A percentile compares a stretch with the other conserved stretches of the same genome.
Conservation (phyloP, 1,140 invertebrate species). For the Cydia amplana region DNA sequence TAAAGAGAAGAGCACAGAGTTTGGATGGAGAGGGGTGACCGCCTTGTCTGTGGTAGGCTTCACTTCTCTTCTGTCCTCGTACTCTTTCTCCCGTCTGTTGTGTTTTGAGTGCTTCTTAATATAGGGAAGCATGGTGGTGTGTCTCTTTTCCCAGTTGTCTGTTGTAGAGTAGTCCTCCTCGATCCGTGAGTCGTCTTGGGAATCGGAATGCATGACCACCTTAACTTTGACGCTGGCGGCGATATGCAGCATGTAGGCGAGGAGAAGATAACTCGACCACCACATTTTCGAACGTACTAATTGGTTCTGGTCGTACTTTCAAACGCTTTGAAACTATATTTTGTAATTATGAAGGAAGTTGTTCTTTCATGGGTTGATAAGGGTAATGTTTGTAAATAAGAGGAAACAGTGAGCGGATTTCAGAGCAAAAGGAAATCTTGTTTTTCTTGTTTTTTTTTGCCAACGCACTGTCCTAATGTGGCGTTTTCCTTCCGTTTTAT, state of each 20-base stretch:
- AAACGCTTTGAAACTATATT: neutral
- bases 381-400: conserved; percentile 55
- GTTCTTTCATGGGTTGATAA: conserved; percentile 48
- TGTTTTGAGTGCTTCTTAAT: conserved; percentile 51
- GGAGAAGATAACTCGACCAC: conserved; percentile 35
- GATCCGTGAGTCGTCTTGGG: conserved; percentile 58
- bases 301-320: neutral
- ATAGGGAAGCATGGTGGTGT: conserved; percentile 56
- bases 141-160: conserved; percentile 54
- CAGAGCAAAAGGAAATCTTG: conserved; percentile 36
- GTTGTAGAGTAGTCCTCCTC: conserved; percentile 61
- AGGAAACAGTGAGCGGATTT: conserved; percentile 22
- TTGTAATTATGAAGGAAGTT: conserved; percentile 51
- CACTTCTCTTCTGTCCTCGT: conserved; percentile 47
- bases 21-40: conserved; percentile 54
- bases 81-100: conserved; percentile 13
- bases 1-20: conserved; percentile 67
- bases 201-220: conserved; percentile 67
- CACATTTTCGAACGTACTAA: conserved; percentile 42
- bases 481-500: too few species aligned
- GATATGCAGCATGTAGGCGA: conserved; percentile 44
- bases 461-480: neutral
- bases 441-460: conserved; percentile 22
- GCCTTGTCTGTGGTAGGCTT: conserved; percentile 55
- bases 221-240: conserved; percentile 64